Conservation (phyloP, 2,888 invertebrate genomes). For the Ryuthela nishihirai region DNA sequence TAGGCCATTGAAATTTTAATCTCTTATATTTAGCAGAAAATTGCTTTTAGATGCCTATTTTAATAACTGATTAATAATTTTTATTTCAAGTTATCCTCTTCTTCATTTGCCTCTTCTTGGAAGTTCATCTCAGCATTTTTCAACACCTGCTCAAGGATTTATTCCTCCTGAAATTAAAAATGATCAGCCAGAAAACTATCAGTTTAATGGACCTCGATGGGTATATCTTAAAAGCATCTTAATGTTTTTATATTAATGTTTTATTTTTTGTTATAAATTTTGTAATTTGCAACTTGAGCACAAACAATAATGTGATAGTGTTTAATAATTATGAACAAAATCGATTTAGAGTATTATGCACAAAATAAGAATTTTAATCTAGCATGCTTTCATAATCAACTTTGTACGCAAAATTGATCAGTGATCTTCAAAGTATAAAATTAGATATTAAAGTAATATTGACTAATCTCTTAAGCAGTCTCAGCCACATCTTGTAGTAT, state of each 20-base stretch:
- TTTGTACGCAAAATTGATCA: no score
- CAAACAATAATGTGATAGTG: not conserved
- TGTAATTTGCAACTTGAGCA: not conserved
- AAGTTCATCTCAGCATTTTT: constrained; percentile 68
- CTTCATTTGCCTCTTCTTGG: constrained; percentile 84
- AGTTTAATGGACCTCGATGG: constrained; percentile 43
- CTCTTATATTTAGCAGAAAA: no score
- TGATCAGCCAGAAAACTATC: constrained; percentile 19
- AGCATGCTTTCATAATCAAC: no score
- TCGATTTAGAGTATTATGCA: no score
- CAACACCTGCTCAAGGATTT: constrained; percentile 48
- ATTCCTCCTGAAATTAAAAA: constrained; percentile 44
- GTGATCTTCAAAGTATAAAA: no score
- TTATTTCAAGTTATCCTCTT: constrained; percentile 67
- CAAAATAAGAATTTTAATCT: no score
- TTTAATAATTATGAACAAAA: not conserved
- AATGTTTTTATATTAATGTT: constrained; percentile 2
- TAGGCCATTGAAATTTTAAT: no score
- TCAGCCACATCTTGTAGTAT: no score
- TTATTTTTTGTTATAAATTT: not conserved
- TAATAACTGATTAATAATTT: constrained; percentile 1
- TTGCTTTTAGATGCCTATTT: not conserved
- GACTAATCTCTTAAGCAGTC: no score
- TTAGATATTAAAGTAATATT: no score
- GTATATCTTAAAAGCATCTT: constrained; percentile 33